Evolutionary conservation across 2,888 invertebrate genomes (phyloP).

Genomic region (Rhimphoctona megacephalus): DNA sequence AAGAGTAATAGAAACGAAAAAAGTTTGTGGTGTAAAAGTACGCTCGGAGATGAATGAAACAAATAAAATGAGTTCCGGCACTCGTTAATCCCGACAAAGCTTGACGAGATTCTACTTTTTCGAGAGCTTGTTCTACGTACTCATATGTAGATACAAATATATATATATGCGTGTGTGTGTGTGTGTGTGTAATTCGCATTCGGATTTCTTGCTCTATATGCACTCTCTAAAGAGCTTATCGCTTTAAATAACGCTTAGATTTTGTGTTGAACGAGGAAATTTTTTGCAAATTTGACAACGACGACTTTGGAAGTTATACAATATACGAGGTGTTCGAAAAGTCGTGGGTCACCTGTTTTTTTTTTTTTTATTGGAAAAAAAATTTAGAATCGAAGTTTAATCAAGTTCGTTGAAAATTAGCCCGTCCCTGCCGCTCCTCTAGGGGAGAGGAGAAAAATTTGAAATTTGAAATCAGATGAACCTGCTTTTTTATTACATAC

Average conservation of each 20-base stretch:
- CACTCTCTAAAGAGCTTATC: conserved; percentile 42
- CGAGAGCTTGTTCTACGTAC: conserved; percentile 8
- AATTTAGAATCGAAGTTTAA: background rate
- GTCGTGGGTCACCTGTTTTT: background rate
- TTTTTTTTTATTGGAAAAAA: background rate
- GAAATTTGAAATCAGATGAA: background rate
- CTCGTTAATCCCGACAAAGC: conserved; percentile 62
- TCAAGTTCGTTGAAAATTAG: background rate
- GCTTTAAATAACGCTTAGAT: conserved; percentile 43
- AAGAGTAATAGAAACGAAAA: conserved; percentile 36
- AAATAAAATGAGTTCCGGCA: conserved; percentile 57
- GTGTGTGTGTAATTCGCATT: background rate
- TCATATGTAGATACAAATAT: background rate
- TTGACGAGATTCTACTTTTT: conserved; percentile 57
- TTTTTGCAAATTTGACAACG: conserved; percentile 12
- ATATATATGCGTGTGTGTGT: background rate
- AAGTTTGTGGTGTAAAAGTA: conserved; percentile 46
- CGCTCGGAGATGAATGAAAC: conserved; percentile 43
- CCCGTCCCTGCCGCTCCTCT: background rate
- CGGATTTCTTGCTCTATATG: conserved; percentile 24
- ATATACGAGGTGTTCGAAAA: background rate
- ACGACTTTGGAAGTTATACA: background rate
- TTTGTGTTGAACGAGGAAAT: conserved; percentile 17
- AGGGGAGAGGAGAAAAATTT: background rate
- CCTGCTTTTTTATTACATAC: background rate